Base-by-base conservation (phyloP, 1,140 invertebrate genomes). In the Aphaenogaster rudis region DNA sequence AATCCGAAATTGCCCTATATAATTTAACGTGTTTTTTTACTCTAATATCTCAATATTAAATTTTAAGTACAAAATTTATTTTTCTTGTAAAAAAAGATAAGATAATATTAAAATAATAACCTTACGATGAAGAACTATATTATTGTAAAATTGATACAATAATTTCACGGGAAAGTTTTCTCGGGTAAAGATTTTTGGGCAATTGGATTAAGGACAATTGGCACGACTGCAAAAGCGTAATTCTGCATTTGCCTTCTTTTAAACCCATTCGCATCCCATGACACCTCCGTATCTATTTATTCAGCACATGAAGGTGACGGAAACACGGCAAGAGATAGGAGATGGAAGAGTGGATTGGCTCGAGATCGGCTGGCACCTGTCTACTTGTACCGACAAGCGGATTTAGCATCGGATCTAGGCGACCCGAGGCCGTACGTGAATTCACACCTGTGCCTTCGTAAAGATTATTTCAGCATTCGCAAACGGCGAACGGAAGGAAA, bases 361-460 rank as follows among this genome's bases (percentile, higher is more conserved):
- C 66, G 50, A 71, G 5, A 89, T 88, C 67, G 59, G 66, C 77
- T 76, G 50, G 72, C 88, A 89, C 78, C 88, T 89, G 86, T 78
- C 67, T 45, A 66, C 50, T 82, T 45, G 28, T 69, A 89, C 79
- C 50, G 28, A 48, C 85, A 78, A 88, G 72, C 54, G 86, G 48
- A 88, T 89, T 89, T 89, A 74, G 64, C 69, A 76, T n/a, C 61
- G 21, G n/a, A 36, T 79, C 39, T 57, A 71, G n/a, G 72, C 21
- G 39, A 52, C 5, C 57, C 36, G 52, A 79, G 52, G 28, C 36
- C 39, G 45, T 48, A n/a, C n/a, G 9, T n/a, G 21, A 84, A 21
- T n/a, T 13, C 78, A 21, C 78, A 71, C 64, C 36, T 59, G 64
- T 21, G 50, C 39, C 15, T 81, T 6, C 36, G 9, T 71, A 57